Evolutionary conservation across 2,113 vertebrate species (phyloP), one percentile per base, ranked within the genome.

Genomic region (Periophthalmodon schlosseri): DNA sequence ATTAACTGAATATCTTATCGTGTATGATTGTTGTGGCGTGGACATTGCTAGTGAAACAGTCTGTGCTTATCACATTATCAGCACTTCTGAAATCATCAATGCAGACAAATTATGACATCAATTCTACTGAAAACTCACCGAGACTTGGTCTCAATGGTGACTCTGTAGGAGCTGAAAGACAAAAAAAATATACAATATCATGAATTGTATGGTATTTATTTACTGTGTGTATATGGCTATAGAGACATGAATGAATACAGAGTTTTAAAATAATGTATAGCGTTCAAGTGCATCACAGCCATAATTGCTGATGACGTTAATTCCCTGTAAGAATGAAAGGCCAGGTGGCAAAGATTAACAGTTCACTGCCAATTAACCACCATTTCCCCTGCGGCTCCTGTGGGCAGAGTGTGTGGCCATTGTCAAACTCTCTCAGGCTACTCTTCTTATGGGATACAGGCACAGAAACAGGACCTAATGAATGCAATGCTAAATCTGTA

Each of bases 121-220:
- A 36, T 36, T 36, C 0, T 10, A 46, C 58, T 8, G 16, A 13
- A 57, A 50, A 93, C 96, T 90, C 88, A 99, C 98, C 95, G 64
- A 99, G 94, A 81, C 95, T 96, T 21, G 95, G 95, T 70, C 95
- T 95, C 80, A 95, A 50, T 1, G 96, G 95, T 72, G 96, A 94
- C 86, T 98, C 96, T 18, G 97, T 99, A 0, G 97, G 97, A 84
- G 95, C 98, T 99, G 83, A 9, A 80, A 90, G 44, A 63, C 90
- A 49, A 90, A 76, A 90, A 76, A 84, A 39, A 68, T 10, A 9
- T 10, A 34, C 15, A 20, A 11, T 8, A 23, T 12, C 11, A 65
- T 4, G 36, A 44, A 44, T 28, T 36, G 3, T 18, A 52, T 20
- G 16, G 49, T 52, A 44, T 44, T 44, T 44, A 28, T 28, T 28